These are phyloP conservation scores for Ophioderma brevispina DNA, from an alignment of 35 echinoderm and acorn worm genomes.

Conservation along the genomic window DNA sequence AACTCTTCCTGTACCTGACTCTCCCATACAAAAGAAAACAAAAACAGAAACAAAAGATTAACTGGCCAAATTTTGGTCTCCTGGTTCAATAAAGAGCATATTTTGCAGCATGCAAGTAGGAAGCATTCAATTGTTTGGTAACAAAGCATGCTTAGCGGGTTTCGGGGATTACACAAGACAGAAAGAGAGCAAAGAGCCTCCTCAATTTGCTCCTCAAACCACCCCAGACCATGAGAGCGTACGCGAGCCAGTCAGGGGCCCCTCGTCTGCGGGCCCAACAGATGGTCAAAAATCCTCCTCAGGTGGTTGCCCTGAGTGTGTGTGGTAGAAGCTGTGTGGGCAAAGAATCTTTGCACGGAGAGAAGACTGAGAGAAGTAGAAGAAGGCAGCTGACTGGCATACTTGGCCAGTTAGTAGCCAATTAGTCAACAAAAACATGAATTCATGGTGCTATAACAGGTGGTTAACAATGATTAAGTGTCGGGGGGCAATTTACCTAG, in stretches of 20 bases:
- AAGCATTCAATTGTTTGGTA: not conserved
- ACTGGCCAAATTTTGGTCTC: not conserved
- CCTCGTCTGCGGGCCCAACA: conserved; percentile 18
- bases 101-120: not conserved
- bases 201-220: not conserved
- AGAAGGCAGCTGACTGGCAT: not conserved
- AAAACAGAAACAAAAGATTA: not conserved
- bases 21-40: not conserved
- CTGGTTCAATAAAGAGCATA: not conserved
- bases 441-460: not conserved
- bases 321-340: conserved; percentile 23
- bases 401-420: not conserved
- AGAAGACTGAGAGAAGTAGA: conserved; percentile 34
- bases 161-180: conserved; percentile 5
- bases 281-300: conserved; percentile 95
- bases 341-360: conserved; percentile 78
- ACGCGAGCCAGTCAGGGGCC: not conserved
- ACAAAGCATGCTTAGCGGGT: not conserved
- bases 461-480: not conserved
- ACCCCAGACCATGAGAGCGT: not conserved
- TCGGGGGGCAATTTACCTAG: not conserved
- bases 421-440: conserved; percentile 2
- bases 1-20: not conserved
- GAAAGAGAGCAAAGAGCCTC: not conserved
- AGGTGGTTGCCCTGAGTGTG: not conserved